Conservation (phyloP, 2,797 vertebrate genomes). For the Dipus sagitta region DNA sequence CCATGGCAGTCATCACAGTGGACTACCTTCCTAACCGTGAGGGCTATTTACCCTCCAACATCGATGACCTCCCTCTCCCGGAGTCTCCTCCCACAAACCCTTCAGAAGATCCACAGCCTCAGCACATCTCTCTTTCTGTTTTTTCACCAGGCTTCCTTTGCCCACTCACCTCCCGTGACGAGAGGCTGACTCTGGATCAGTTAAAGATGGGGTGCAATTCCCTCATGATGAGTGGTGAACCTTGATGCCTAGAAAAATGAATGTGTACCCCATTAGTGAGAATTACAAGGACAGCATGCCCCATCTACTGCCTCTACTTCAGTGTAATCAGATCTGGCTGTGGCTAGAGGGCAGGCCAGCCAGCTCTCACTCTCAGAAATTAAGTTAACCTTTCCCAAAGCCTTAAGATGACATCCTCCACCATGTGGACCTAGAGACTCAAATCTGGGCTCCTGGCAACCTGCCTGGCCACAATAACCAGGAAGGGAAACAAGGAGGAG, state of each 20-base stretch:
- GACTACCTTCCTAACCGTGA: conserved; percentile 60
- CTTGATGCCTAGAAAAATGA: neutral
- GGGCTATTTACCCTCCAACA: conserved; percentile 87
- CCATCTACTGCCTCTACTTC: neutral
- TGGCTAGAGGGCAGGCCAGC: neutral
- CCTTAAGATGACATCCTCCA: neutral
- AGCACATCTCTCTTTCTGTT: conserved; percentile 47
- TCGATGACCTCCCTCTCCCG: conserved; percentile 64
- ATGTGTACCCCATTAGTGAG: neutral
- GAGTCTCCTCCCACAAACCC: neutral
- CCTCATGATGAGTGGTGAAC: conserved; percentile 70
- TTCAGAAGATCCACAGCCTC: conserved; percentile 76
- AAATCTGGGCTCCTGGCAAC: neutral
- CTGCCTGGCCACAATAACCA: conserved; percentile 4
- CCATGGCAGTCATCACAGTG: conserved; percentile 50
- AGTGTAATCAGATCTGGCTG: neutral
- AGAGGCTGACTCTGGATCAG: conserved; percentile 91
- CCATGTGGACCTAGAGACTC: neutral
- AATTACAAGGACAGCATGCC: neutral
- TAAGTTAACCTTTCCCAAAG: neutral
- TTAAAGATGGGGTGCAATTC: conserved; percentile 91
- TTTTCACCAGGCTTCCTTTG: conserved; percentile 81
- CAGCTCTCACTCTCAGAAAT: neutral
- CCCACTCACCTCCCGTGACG: conserved; percentile 68
- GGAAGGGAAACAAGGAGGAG: neutral